Conservation (phyloP, 1,140 invertebrate species). For the Caenorhabditis inopinata region DNA sequence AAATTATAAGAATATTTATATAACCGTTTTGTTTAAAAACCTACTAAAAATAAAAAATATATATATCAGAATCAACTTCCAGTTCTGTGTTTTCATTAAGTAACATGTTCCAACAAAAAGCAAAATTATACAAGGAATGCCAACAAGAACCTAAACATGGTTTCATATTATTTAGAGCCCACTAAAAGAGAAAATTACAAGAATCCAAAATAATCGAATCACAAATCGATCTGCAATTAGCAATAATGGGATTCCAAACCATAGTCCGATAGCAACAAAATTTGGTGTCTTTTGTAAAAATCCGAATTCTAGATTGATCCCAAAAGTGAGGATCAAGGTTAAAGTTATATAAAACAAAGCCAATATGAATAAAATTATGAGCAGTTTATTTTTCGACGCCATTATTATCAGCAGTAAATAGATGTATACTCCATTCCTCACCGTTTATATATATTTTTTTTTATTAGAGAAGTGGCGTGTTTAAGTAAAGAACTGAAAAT, state of each 20-base stretch:
- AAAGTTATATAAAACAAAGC: not conserved
- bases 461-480: too few species aligned
- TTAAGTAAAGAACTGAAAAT: too few species aligned
- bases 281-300: not conserved
- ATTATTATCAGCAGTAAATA: too few species aligned
- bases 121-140: not conserved
- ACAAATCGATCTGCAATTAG: not conserved
- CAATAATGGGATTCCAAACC: not conserved
- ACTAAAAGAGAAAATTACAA: not conserved
- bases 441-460: too few species aligned
- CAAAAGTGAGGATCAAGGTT: not conserved
- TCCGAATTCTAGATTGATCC: not conserved
- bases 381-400: not conserved
- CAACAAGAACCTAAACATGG: not conserved
- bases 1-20: not conserved
- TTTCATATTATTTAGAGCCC: not conserved
- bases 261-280: not conserved
- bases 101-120: not conserved
- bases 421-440: too few species aligned
- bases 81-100: not conserved
- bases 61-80: not conserved
- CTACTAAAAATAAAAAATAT: not conserved
- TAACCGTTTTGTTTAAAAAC: not conserved
- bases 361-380: not conserved
- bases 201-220: not conserved